A percentile compares a stretch with the other conserved stretches of the same genome.
These are phyloP conservation scores for Sitta carolinensis DNA, from an alignment of 2,797 vertebrate species.

Conservation along the genomic window DNA sequence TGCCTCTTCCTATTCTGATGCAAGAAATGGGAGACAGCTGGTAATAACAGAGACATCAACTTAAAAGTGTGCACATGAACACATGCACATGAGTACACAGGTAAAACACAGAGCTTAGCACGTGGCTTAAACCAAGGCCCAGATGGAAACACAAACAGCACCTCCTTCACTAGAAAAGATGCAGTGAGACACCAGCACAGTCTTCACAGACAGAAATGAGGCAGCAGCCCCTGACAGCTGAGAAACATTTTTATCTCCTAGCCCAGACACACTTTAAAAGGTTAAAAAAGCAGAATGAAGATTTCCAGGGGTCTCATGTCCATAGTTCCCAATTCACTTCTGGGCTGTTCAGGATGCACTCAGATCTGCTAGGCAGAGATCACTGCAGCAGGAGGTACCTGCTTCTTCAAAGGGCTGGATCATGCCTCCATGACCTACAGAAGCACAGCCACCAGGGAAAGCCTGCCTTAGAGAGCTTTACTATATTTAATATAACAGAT, in stretches of 20 bases:
- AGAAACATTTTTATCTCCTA: not conserved
- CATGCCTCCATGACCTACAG: rapidly evolving
- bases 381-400: not conserved
- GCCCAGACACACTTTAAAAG: not conserved
- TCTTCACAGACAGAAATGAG: not conserved
- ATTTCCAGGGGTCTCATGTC: not conserved
- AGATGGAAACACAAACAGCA: not conserved
- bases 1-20: not conserved
- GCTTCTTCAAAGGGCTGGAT: not conserved
- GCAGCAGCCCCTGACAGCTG: not conserved
- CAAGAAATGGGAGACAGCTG: not conserved
- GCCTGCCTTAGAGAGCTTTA: not conserved
- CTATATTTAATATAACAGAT: not conserved
- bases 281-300: not conserved
- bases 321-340: not conserved
- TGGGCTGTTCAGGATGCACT: not conserved
- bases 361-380: not conserved
- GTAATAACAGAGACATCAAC: not conserved
- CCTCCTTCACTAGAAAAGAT: not conserved
- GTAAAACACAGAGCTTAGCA: not conserved
- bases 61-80: not conserved
- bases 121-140: not conserved
- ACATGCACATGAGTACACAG: not conserved
- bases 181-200: not conserved
- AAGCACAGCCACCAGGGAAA: not conserved